Evolutionary conservation across 2,113 vertebrate genomes (phyloP).

Genomic region (Macquaria ambigua): DNA sequence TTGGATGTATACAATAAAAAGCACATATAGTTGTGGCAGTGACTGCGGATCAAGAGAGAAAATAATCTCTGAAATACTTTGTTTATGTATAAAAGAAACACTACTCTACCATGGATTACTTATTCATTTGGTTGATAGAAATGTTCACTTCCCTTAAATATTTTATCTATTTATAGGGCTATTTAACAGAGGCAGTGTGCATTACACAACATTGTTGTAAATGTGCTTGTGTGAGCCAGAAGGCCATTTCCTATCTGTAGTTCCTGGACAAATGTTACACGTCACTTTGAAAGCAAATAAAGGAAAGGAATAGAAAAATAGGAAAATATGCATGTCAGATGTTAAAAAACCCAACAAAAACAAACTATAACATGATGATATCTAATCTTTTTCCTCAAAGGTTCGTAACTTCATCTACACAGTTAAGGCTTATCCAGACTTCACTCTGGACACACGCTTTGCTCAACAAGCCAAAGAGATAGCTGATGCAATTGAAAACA

Average conservation of each 20-base stretch:
- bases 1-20: neutral
- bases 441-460: conserved; percentile 86
- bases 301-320: too few species aligned
- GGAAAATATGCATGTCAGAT: neutral
- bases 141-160: neutral
- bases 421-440: conserved; percentile 84
- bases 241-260: neutral
- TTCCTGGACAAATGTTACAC: neutral
- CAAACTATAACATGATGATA: neutral
- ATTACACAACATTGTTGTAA: neutral
- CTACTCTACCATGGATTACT: neutral
- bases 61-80: neutral
- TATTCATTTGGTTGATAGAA: neutral
- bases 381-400: conserved; percentile 68
- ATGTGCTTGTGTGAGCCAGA: neutral
- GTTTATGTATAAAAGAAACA: neutral
- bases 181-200: neutral
- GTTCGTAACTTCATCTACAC: conserved; percentile 92
- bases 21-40: neutral
- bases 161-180: neutral
- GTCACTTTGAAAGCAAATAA: too few species aligned
- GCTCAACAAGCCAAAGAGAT: conserved; percentile 85
- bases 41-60: neutral
- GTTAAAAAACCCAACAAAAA: neutral
- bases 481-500: conserved; percentile 90